Evolutionary conservation across 2,797 vertebrate species (phyloP).

Genomic region (Dicrostonyx torquatus): DNA sequence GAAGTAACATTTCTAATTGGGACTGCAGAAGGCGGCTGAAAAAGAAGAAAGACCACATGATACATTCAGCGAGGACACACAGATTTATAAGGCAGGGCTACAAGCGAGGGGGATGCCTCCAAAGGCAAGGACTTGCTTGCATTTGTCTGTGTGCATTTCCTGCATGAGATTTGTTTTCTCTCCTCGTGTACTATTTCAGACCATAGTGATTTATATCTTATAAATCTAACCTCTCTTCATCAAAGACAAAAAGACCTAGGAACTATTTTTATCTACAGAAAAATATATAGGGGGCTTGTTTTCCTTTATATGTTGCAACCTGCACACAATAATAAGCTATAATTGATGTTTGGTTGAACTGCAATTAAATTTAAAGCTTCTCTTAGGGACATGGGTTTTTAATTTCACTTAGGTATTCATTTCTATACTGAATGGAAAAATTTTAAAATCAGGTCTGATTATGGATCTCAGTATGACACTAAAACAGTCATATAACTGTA

Average conservation of each 20-base stretch:
- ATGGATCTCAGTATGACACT: not conserved
- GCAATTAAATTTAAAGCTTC: slow-evolving; percentile 36
- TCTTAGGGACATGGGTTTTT: slow-evolving; percentile 23
- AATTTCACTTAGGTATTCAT: slow-evolving; percentile 8
- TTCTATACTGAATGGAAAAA: not conserved
- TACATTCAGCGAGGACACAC: not conserved
- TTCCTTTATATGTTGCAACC: not conserved
- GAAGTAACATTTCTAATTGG: not conserved
- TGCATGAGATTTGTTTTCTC: not conserved
- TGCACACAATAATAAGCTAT: not conserved
- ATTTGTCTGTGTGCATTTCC: not conserved
- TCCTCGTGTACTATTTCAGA: not conserved
- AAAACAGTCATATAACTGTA: not conserved
- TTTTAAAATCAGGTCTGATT: not conserved
- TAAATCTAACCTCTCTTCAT: not conserved
- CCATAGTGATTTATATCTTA: not conserved
- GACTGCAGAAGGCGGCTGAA: not conserved
- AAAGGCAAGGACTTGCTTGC: not conserved
- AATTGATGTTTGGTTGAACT: not conserved
- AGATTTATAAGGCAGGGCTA: not conserved
- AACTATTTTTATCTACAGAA: not conserved
- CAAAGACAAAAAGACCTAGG: not conserved
- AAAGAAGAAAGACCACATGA: not conserved
- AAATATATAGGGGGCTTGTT: not conserved
- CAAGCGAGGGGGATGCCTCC: not conserved